Evolutionary conservation across 2,888 invertebrate genomes (phyloP).

Genomic region (Chaetogeoica ovagalla): DNA sequence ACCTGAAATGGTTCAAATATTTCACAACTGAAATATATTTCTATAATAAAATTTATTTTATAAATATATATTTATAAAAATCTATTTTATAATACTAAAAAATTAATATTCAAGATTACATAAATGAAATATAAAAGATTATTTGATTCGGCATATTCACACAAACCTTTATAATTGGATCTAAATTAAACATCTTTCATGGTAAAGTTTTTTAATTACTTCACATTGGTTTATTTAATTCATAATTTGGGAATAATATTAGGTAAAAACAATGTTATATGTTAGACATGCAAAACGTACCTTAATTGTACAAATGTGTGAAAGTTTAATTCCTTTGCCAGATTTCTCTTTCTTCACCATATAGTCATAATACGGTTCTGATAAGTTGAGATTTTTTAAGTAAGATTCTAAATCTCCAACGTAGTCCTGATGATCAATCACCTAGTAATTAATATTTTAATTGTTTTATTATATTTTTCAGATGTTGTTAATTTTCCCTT

Average conservation of each 20-base stretch:
- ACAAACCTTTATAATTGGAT: no score
- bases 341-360: slow-evolving; percentile 45
- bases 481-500: no score
- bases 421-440: slow-evolving; percentile 16
- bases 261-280: background rate
- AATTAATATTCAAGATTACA: no score
- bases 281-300: background rate
- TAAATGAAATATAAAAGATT: no score
- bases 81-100: no score
- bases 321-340: slow-evolving; percentile 25
- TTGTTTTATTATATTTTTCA: background rate
- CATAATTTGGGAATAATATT: background rate
- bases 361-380: slow-evolving; percentile 39
- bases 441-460: slow-evolving; percentile 10
- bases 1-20: slow-evolving; percentile 11
- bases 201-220: background rate
- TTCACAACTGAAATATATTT: background rate
- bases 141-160: no score
- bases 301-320: slow-evolving; percentile 36
- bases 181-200: no score
- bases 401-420: slow-evolving; percentile 30
- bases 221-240: background rate
- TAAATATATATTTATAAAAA: no score
- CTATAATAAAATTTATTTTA: no score
- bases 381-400: slow-evolving; percentile 33